These are phyloP conservation scores for Karalla daura DNA, from an alignment of 2,797 vertebrate genomes.

Conservation along the genomic window DNA sequence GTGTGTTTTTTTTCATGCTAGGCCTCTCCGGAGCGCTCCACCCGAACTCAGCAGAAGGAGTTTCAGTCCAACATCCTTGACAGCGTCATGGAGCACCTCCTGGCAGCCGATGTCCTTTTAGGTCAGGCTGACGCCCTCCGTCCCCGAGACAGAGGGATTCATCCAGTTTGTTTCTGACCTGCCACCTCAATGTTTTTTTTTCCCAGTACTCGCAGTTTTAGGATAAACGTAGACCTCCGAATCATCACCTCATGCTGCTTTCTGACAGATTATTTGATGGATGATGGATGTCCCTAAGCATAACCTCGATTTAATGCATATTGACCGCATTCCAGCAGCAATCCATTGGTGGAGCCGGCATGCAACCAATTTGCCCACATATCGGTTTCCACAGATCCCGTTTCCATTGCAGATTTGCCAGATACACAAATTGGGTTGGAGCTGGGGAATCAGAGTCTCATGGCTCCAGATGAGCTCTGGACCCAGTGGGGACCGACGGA, in stretches of 20 bases:
- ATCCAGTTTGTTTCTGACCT: background rate
- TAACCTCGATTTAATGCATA: too few species aligned
- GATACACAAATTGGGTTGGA: too few species aligned
- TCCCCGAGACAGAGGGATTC: background rate
- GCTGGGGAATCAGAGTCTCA: too few species aligned
- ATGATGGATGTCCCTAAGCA: too few species aligned
- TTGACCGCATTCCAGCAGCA: too few species aligned
- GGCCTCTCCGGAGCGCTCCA: conserved; percentile 98
- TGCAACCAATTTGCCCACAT: too few species aligned
- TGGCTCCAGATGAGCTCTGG: too few species aligned
- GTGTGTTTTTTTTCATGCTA: conserved; percentile 48
- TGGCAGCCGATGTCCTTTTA: conserved; percentile 95
- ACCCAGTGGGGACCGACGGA: too few species aligned
- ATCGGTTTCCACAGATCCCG: too few species aligned
- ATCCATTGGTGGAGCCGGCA: too few species aligned
- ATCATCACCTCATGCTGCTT: background rate
- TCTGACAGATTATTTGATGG: background rate
- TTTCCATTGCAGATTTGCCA: too few species aligned
- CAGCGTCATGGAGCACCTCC: conserved; percentile 97
- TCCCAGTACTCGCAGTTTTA: background rate
- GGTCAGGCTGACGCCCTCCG: conserved; percentile 79
- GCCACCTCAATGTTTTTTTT: background rate
- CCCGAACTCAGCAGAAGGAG: conserved; percentile 97
- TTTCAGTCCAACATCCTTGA: conserved; percentile 98
- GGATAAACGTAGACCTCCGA: background rate